Conservation (phyloP, 92 coral and sea anemone species). For the Paragorgia papillata region DNA sequence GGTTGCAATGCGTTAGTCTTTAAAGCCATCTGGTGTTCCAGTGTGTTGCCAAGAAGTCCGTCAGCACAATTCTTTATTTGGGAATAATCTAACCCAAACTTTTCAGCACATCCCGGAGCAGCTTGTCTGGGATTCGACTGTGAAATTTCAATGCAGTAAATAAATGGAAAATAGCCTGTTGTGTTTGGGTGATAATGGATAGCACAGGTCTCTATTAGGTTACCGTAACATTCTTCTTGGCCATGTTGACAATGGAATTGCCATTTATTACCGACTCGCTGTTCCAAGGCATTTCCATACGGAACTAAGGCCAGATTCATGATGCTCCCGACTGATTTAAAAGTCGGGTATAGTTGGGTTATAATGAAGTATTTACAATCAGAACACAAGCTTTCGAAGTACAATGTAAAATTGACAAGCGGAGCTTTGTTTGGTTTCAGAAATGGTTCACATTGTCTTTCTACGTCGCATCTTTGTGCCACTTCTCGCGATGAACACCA, state of each 20-base stretch:
- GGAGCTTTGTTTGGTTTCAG: constrained; percentile 36
- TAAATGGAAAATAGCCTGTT: constrained; percentile 57
- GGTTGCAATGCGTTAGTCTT: constrained; percentile 70
- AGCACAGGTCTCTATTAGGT: constrained; percentile 73
- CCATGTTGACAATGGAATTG: constrained; percentile 77
- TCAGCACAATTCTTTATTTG: constrained; percentile 58
- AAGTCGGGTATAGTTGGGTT: constrained; percentile 70
- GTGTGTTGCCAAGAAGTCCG: constrained; percentile 59
- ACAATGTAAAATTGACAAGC: constrained; percentile 59
- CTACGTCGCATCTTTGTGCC: constrained; percentile 14
- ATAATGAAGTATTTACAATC: constrained; percentile 65
- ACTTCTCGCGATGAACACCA: constrained; percentile 38
- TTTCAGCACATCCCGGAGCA: constrained; percentile 65
- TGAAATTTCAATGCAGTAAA: constrained; percentile 66
- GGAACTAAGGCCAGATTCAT: constrained; percentile 68
- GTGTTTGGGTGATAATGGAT: constrained; percentile 48
- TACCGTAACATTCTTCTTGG: constrained; percentile 66
- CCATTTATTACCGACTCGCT: constrained; percentile 44
- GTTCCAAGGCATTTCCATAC: constrained; percentile 71
- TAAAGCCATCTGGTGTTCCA: constrained; percentile 76
- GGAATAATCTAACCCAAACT: constrained; percentile 64
- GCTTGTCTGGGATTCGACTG: constrained; percentile 16
- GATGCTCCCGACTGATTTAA: constrained; percentile 55
- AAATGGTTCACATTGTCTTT: constrained; percentile 16
- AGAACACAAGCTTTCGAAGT: constrained; percentile 78